Evolutionary conservation across 2,888 invertebrate genomes (phyloP), one percentile per base, ranked within the genome.

Genomic region (Tenthredo livida): DNA sequence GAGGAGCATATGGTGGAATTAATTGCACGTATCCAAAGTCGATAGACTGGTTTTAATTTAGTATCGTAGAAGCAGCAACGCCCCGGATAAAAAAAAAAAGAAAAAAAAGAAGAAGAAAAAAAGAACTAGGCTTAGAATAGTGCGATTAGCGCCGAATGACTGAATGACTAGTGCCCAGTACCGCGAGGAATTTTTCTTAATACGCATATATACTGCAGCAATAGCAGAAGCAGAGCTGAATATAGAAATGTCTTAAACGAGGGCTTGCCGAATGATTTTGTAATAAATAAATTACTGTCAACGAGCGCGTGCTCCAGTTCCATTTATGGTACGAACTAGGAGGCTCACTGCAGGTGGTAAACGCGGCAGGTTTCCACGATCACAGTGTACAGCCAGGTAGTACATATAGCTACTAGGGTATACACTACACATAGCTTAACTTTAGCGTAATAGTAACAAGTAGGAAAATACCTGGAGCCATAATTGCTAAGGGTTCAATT

Each of bases 221-320:
- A 7, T 37, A 37, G 37, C 37, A 37, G 37, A 0, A 37, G 37
- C 25, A 12, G 12, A 7, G 47, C 78, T 80, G 78, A 61, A 80
- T 80, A 80, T 80, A 80, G 78, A 80, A 80, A 80, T 61, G 29
- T 77, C 54, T 72, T 17, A 61, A 80, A 58, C 58, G 78, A 58
- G 58, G 77, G 61, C 78, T 77, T 25, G 65, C 65, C 29, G 83
- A 83, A 83, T 83, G 83, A 83, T 83, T 83, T 83, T 83, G 83
- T 83, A 83, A 83, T 83, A 83, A 83, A 83, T 70, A 70, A 83
- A 83, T 83, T 65, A 67, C 83, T 88, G 89, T 89, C 88, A 86
- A 88, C 86, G 87, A 89, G 89, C 89, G 89, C 89, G 90, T 91
- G 91, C 91, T 92, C 91, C 89, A 91, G 90, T 90, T 92, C 91